Base-by-base conservation (phyloP, 2,888 invertebrate genomes). In the Lacanobia oleracea region DNA sequence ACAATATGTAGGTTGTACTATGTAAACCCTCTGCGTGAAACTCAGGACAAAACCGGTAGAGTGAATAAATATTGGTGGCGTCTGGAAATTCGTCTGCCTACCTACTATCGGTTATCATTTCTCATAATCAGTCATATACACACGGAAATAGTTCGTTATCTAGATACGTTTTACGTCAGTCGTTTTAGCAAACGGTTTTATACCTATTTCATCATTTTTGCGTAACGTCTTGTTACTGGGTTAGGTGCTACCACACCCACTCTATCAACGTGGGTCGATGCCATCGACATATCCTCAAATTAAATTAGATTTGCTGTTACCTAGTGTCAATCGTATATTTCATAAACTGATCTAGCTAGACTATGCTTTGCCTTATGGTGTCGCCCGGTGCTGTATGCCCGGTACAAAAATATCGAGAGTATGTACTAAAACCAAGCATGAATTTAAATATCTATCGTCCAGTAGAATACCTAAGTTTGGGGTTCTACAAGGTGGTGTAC, bases 101-200 rank as follows among this genome's bases (percentile, higher is more conserved):
- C 18, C 8, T 12, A 66, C 23, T 66, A 48, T 57, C 50, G 8
- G 6, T 59, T 54, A 77, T 73, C 72, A 62, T 72, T 71, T 40
- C 71, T 72, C 59, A 48, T 37, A 9, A 74, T 45, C 37, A 54
- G 50, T 33, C 53, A 48, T 43, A 16, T 60, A 54, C 59, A 60
- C 43, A 60, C 77, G 77, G 27, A 60, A 60, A 54, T 43, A 23
- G 37, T 1, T 48, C 9, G 9, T 77, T 61, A 77, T 77, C 48
- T 61, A 21, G 27, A 57, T 50, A 50, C 23, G 45, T 60, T 23
- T 45, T 61, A 70, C 77, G 60, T 70, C 40, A 77, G 8, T 23
- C 12, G 21, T n/a, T 0, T 53, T 56, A 57, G 8, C 16, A 21
- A n/a, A 40, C 9, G 9, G 12, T 33, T 60, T 68, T 27, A 69